Conservation (phyloP, 2,113 vertebrate species). For the Pagrus major region DNA sequence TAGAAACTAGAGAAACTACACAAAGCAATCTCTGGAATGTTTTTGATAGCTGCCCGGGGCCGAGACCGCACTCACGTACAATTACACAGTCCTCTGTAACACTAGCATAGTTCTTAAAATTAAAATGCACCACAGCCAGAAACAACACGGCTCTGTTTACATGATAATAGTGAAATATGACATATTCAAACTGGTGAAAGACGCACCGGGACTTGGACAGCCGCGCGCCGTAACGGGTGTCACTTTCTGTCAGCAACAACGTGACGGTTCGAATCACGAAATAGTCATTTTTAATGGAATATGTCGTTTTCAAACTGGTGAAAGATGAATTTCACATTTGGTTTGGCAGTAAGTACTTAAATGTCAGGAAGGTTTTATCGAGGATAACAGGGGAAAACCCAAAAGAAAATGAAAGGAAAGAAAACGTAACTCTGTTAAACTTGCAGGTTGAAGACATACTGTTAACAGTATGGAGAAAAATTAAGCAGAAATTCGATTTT, state of each 20-base stretch:
- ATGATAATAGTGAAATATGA: conserved; percentile 26
- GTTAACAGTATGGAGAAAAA: too few species aligned
- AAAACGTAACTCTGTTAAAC: too few species aligned
- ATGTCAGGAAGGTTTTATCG: conserved; percentile 3
- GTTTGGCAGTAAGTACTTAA: conserved; percentile 13
- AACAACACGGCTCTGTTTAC: conserved; percentile 46
- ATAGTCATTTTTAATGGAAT: conserved; percentile 20
- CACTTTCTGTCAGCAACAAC: conserved; percentile 6
- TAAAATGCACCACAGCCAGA: conserved; percentile 48
- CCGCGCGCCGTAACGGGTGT: neutral
- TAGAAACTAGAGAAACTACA: conserved; percentile 37
- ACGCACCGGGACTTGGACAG: conserved; percentile 24
- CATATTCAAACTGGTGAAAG: conserved; percentile 33
- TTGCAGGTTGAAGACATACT: too few species aligned
- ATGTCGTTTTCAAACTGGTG: neutral
- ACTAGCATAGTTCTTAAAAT: conserved; percentile 36
- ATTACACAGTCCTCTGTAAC: conserved; percentile 20
- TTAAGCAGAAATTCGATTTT: too few species aligned
- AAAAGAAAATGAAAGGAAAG: conserved; percentile 6
- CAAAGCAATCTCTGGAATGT: conserved; percentile 54
- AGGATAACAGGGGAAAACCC: conserved; percentile 7
- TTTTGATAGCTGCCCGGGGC: conserved; percentile 54
- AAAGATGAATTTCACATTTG: conserved; percentile 31
- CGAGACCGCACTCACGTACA: conserved; percentile 46
- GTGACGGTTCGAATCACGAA: conserved; percentile 13